Evolutionary conservation across 2,888 invertebrate genomes (phyloP).

Genomic region (Sphaerophoria taeniata): DNA sequence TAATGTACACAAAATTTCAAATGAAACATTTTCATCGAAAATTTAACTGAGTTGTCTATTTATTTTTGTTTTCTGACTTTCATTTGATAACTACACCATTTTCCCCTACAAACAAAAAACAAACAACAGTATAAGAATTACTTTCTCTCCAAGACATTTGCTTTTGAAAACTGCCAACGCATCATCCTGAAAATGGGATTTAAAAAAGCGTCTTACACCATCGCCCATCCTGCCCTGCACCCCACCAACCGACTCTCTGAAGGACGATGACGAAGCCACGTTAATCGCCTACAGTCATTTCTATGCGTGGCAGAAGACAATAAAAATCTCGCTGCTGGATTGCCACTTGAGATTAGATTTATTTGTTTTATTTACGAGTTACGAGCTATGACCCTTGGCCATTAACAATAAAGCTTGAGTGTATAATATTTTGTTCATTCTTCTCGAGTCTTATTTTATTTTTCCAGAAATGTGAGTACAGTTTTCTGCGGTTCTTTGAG

Average conservation of each 20-base stretch:
- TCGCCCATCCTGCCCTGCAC: background rate
- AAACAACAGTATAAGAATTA: background rate
- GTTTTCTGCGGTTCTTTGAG: background rate
- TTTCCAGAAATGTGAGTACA: background rate
- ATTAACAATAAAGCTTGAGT: background rate
- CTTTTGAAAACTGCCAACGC: conserved; percentile 19
- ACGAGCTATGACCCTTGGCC: conserved; percentile 8
- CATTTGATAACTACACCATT: background rate
- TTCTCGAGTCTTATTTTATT: conserved; percentile 15
- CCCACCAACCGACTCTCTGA: background rate
- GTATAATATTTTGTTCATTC: conserved; percentile 29
- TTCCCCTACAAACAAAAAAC: background rate
- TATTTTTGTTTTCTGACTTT: no score
- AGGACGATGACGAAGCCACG: no score
- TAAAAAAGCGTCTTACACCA: background rate
- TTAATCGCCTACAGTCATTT: background rate
- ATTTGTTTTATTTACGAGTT: conserved; percentile 50
- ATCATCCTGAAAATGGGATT: background rate
- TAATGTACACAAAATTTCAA: no score
- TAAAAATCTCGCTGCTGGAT: conserved; percentile 67
- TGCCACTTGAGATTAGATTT: conserved; percentile 69
- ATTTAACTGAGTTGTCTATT: no score
- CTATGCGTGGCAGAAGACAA: conserved; percentile 49
- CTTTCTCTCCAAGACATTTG: conserved; percentile 9
- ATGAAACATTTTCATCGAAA: no score